These are phyloP conservation scores for Pardalotus punctatus DNA, from an alignment of 2,113 vertebrate species.

Conservation along the genomic window DNA sequence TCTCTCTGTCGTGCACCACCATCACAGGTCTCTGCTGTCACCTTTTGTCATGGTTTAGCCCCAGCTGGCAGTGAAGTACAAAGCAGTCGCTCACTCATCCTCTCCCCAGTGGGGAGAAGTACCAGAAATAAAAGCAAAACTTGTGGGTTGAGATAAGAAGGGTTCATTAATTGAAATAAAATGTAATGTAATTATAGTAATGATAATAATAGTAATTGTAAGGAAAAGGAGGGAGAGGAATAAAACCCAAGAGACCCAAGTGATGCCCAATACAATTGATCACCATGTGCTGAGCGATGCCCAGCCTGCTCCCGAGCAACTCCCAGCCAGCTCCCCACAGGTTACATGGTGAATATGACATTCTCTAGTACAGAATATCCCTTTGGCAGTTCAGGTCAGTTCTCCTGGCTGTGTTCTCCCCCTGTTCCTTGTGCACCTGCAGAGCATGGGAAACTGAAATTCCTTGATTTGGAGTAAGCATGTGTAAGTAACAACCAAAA, in stretches of 20 bases:
- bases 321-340: neutral
- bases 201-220: neutral
- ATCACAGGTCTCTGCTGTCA: neutral
- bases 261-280: neutral
- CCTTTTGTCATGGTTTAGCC: neutral
- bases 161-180: neutral
- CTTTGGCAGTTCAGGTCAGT: neutral
- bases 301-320: neutral
- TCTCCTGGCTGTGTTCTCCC: neutral
- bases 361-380: neutral
- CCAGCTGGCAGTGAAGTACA: neutral
- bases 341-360: neutral
- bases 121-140: neutral
- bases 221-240: neutral
- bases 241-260: neutral
- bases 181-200: neutral
- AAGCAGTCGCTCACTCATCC: accelerated
- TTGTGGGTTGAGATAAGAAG: neutral
- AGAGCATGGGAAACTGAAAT: neutral
- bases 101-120: accelerated
- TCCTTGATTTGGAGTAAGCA: neutral
- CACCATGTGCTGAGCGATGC: neutral
- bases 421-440: neutral
- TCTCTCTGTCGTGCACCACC: neutral
- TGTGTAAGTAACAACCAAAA: neutral